Base-by-base conservation (phyloP, 2,113 vertebrate genomes). In the Xiphophorus maculatus region DNA sequence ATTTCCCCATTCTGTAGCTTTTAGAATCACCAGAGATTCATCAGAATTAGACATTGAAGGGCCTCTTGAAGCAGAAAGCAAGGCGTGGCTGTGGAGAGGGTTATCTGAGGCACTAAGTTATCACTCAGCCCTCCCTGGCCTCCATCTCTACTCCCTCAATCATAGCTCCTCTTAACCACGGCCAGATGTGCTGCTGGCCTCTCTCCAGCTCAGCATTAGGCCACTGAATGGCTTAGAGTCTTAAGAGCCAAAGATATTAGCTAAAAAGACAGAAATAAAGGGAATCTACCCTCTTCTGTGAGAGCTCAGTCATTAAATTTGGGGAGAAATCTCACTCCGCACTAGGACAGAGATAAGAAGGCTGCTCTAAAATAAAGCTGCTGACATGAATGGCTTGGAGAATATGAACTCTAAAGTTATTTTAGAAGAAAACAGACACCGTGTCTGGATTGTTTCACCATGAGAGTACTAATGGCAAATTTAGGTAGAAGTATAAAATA, bases 101-200 rank as follows among this genome's bases (percentile, higher is more conserved):
- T 93, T 91, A 91, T 88, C 91, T 83, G 64, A 91, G 88, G 88
- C 77, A 74, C 78, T 2, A 60, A 69, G 76, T 75, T 69, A 89
- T 89, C 88, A 81, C 79, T 86, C 75, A 81, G 77, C 70, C 70
- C 79, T 88, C 83, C 67, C 82, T 69, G 69, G 82, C 84, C 80
- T 87, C 80, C 81, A 78, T 82, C 82, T 86, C 84, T 62, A 74
- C 79, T 86, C 79, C 69, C 79, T 82, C 75, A 76, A 88, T 87
- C 76, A 28, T 66, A 60, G 67, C 79, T 83, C 79, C 71, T 84
- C 80, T 82, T 91, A 92, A 91, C 79, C 84, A 68, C 6, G 64
- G 85, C 84, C 92, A 93, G 92, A 93, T 93, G 92, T 89, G 83
- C 79, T 70, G 79, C 81, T 88, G 91, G 88, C 85, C 66, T 0